Evolutionary conservation across 2,113 vertebrate genomes (phyloP).

Genomic region (Antigone vipio): DNA sequence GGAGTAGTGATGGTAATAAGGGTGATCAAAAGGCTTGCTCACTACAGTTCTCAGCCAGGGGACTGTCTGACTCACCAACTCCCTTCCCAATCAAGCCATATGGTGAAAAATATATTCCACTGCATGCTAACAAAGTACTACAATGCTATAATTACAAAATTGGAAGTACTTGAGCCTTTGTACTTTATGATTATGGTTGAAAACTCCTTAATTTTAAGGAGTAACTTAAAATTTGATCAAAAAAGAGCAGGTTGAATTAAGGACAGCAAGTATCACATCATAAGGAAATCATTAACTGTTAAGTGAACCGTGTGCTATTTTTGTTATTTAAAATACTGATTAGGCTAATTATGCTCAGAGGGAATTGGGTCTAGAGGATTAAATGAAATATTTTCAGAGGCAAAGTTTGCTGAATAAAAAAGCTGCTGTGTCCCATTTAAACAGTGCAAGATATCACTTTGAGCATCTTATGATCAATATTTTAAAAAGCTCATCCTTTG

Average conservation of each 20-base stretch:
- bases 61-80: background rate
- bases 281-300: slow-evolving; percentile 23
- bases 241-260: background rate
- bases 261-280: background rate
- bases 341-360: slow-evolving; percentile 26
- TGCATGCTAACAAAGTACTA: background rate
- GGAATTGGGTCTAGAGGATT: background rate
- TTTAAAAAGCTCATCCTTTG: background rate
- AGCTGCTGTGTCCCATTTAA: background rate
- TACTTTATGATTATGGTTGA: background rate
- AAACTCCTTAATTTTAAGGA: background rate
- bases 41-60: background rate
- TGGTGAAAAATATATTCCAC: background rate
- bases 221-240: background rate
- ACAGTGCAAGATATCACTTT: background rate
- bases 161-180: background rate
- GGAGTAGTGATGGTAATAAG: background rate
- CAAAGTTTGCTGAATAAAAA: background rate
- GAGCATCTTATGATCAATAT: background rate
- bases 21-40: background rate
- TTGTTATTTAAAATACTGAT: slow-evolving; percentile 31
- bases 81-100: background rate
- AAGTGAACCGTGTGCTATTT: background rate
- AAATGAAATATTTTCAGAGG: background rate
- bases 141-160: background rate